A percentile compares a stretch with the other conserved stretches of the same genome.
phyloP scores from a whole-genome alignment of 2,888 invertebrate species.

The Latrodectus hesperus region DNA sequence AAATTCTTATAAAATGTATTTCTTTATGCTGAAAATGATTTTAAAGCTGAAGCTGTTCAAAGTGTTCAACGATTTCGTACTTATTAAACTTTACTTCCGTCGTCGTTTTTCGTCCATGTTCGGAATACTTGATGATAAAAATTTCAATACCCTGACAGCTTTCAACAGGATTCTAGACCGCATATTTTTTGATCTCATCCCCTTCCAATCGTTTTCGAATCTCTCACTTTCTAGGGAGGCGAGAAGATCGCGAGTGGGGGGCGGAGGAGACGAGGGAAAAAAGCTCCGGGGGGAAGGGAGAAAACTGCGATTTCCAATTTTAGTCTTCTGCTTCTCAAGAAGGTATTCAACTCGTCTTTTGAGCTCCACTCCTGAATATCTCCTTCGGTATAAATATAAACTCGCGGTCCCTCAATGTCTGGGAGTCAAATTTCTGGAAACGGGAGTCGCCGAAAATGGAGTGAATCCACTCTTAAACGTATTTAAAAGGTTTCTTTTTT shows the following conservation, averaged over 20 bases:
- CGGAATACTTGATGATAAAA: too few species aligned
- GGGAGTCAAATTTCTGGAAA: conserved; percentile 32
- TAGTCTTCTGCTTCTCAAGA: conserved; percentile 27
- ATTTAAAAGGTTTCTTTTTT: conserved; percentile 58
- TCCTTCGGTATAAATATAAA: conserved; percentile 49
- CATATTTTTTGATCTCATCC: conserved; percentile 14
- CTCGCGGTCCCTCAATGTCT: conserved; percentile 23
- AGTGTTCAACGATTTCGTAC: too few species aligned
- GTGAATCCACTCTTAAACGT: conserved; percentile 52
- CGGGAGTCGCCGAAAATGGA: conserved; percentile 7
- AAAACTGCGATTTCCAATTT: conserved; percentile 45
- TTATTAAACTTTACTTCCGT: too few species aligned
- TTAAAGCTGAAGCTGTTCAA: too few species aligned
- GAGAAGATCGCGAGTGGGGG: conserved; percentile 3
- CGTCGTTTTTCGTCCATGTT: too few species aligned
- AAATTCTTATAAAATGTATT: too few species aligned
- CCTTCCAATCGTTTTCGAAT: conserved; percentile 15
- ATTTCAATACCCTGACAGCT: too few species aligned
- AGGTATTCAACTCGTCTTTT: conserved; percentile 39
- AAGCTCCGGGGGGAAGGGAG: background rate
- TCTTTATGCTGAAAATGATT: too few species aligned
- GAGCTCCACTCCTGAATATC: conserved; percentile 35
- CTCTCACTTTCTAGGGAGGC: conserved; percentile 13
- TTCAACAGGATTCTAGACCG: too few species aligned
- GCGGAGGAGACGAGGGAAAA: background rate